Percentiles rank a stretch among this genome's conserved stretches.
Evolutionary conservation across 2,113 vertebrate species (phyloP).

Genomic region (Amblyopsis rosae): DNA sequence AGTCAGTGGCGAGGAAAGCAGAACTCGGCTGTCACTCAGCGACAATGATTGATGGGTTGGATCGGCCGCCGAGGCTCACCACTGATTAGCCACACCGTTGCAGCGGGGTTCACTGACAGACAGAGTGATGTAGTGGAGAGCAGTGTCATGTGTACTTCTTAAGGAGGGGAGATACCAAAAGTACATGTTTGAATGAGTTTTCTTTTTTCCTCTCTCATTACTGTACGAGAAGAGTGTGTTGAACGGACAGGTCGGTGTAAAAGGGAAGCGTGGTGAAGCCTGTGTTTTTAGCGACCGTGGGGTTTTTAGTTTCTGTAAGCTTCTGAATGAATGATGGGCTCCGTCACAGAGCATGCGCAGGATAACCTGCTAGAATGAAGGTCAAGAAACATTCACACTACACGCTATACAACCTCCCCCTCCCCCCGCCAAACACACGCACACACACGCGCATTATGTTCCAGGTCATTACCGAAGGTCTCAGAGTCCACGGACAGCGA

Average conservation of each 20-base stretch:
- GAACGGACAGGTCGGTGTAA: background rate
- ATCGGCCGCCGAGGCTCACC: constrained; percentile 8
- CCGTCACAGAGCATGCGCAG: background rate
- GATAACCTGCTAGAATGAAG: background rate
- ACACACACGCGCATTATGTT: constrained; percentile 9
- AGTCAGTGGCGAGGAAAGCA: constrained; percentile 8
- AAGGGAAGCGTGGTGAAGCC: background rate
- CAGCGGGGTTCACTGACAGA: constrained; percentile 6
- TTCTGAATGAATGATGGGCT: constrained; percentile 1
- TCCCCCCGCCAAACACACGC: constrained; percentile 6
- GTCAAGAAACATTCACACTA: background rate
- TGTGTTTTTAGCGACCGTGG: background rate
- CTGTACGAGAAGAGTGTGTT: too few relatives aligned
- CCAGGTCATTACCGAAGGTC: constrained; percentile 69
- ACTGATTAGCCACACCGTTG: constrained; percentile 18
- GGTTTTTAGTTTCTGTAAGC: too few relatives aligned
- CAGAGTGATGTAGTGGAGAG: constrained; percentile 12
- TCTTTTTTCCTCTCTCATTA: background rate
- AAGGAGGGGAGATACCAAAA: background rate
- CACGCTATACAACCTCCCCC: background rate
- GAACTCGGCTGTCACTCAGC: constrained; percentile 2
- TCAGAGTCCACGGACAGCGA: constrained; percentile 70
- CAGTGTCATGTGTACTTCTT: background rate
- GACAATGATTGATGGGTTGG: constrained; percentile 30
- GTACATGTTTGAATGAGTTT: too few relatives aligned